Percentiles rank a stretch among this genome's conserved stretches.
Conservation (phyloP, 2,888 invertebrate species). For the Criorhina ranunculi region DNA sequence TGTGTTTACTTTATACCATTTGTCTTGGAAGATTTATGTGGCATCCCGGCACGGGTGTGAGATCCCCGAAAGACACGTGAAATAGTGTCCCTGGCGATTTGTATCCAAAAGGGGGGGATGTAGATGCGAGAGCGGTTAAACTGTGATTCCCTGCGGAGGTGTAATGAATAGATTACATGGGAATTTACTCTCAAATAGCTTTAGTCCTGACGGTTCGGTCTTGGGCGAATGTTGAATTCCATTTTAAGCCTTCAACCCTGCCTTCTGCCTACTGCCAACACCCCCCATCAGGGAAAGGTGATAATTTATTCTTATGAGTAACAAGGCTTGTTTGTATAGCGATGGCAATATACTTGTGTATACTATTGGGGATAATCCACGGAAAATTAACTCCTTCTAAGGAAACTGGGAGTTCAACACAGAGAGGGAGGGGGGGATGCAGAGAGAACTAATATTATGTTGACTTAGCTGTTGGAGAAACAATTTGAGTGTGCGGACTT, state of each 20-base stretch:
- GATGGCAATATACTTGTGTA: conserved; percentile 23
- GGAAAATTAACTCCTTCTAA: conserved; percentile 67
- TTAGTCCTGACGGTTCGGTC: conserved; percentile 34
- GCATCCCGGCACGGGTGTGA: conserved; percentile 49
- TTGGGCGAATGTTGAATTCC: conserved; percentile 44
- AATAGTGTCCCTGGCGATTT: conserved; percentile 69
- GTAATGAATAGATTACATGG: conserved; percentile 74
- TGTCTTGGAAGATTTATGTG: conserved; percentile 76
- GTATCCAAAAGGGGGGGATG: not conserved
- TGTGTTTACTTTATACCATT: conserved; percentile 76
- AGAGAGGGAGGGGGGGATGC: not conserved
- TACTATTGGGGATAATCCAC: conserved; percentile 64
- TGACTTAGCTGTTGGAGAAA: conserved; percentile 53
- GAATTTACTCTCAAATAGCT: conserved; percentile 66
- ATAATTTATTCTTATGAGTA: conserved; percentile 67
- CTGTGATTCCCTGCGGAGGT: conserved; percentile 73
- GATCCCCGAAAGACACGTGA: conserved; percentile 27
- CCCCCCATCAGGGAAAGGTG: conserved; percentile 42
- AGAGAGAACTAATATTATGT: conserved; percentile 38
- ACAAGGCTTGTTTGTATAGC: conserved; percentile 55
- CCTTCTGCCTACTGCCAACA: not conserved
- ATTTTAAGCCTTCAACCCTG: conserved; percentile 34
- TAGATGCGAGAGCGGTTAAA: conserved; percentile 53
- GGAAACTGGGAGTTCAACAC: no score
- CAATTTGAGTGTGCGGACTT: conserved; percentile 41